Conservation (phyloP, 2,113 vertebrate genomes). For the Psephotus haematonotus region DNA sequence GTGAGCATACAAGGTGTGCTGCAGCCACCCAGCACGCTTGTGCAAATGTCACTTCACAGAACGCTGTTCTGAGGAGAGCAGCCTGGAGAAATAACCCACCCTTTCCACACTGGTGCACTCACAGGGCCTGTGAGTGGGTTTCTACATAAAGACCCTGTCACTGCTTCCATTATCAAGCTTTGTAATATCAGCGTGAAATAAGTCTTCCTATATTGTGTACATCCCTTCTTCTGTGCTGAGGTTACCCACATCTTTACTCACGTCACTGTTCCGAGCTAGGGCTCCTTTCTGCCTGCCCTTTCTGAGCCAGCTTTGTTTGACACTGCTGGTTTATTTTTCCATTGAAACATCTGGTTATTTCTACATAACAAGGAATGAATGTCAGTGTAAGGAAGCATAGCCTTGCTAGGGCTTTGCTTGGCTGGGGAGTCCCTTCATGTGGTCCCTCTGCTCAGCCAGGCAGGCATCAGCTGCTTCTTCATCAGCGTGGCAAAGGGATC, state of each 20-base stretch:
- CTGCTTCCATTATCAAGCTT: neutral
- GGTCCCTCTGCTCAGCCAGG: neutral
- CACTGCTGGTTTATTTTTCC: neutral
- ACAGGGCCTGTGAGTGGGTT: neutral
- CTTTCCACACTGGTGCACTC: neutral
- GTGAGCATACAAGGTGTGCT: neutral
- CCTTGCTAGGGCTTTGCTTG: neutral
- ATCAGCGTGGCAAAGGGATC: neutral
- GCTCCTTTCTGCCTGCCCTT: neutral
- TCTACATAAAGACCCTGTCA: neutral
- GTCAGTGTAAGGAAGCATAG: neutral
- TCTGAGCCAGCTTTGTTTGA: neutral
- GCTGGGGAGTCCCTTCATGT: neutral
- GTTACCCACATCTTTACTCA: neutral
- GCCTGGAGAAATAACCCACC: neutral
- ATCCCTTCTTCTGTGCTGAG: neutral
- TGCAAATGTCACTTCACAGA: neutral
- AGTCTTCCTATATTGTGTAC: neutral
- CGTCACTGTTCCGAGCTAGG: neutral
- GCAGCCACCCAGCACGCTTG: neutral
- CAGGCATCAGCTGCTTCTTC: neutral
- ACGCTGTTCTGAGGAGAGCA: neutral
- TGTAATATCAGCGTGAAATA: accelerated
- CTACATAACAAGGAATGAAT: neutral
- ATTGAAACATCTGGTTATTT: neutral